Evolutionary conservation across 2,797 vertebrate species (phyloP).

Genomic region (Pseudotriccus pelzelni): DNA sequence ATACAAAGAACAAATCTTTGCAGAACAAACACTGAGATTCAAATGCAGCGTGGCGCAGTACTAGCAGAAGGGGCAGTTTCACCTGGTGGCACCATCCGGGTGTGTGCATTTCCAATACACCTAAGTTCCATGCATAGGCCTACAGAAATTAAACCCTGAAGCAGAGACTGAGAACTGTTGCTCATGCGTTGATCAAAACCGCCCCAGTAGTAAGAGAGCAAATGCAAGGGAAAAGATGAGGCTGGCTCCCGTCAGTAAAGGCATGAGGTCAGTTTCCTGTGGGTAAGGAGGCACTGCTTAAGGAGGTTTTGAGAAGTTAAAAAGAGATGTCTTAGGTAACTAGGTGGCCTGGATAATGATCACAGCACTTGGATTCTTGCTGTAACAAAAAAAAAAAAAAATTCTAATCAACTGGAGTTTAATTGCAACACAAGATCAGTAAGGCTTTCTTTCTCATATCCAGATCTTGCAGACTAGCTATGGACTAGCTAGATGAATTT

Average conservation of each 20-base stretch:
- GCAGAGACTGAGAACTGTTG: not conserved
- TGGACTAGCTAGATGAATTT: not conserved
- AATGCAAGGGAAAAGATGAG: not conserved
- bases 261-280: accelerated
- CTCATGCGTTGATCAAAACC: not conserved
- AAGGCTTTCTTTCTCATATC: not conserved
- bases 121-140: not conserved
- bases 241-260: not conserved
- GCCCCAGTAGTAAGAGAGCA: not conserved
- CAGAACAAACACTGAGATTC: not conserved
- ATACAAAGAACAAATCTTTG: not conserved
- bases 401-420: not conserved
- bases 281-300: not conserved
- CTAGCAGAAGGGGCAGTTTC: not conserved
- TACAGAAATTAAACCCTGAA: not conserved
- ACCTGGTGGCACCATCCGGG: not conserved
- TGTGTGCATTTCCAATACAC: not conserved
- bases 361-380: not conserved
- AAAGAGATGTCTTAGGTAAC: not conserved
- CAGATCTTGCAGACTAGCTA: accelerated
- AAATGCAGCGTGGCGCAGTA: accelerated
- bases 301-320: not conserved
- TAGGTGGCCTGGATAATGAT: not conserved
- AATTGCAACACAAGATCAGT: not conserved
- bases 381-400: not conserved